Evolutionary conservation across 1,140 invertebrate genomes (phyloP).

Genomic region (Episyrphus balteatus): DNA sequence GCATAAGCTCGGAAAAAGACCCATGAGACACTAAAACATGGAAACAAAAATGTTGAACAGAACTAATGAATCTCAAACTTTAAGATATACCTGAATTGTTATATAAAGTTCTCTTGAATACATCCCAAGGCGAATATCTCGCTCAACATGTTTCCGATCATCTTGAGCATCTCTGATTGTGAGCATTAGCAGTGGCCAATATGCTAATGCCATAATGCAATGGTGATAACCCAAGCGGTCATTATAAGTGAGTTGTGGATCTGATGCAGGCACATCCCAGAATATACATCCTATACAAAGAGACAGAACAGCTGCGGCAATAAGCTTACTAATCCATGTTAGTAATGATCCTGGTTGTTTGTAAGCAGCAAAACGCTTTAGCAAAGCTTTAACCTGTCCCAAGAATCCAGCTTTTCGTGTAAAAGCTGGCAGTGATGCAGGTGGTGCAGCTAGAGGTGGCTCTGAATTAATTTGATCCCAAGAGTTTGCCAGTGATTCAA

Average conservation of each 20-base stretch:
- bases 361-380: conserved; percentile 49
- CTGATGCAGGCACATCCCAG: conserved; percentile 72
- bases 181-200: conserved; percentile 65
- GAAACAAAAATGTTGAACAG: background rate
- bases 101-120: conserved; percentile 72
- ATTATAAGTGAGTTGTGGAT: conserved; percentile 56
- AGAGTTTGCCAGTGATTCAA: conserved; percentile 78
- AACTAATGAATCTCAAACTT: background rate
- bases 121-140: conserved; percentile 66
- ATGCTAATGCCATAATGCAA: conserved; percentile 60
- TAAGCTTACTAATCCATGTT: conserved; percentile 60
- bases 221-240: conserved; percentile 78
- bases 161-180: conserved; percentile 56
- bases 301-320: conserved; percentile 68
- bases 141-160: conserved; percentile 56
- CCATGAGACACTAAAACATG: conserved; percentile 14
- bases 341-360: conserved; percentile 79
- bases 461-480: conserved; percentile 38
- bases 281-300: conserved; percentile 77
- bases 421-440: conserved; percentile 31
- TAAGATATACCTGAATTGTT: conserved; percentile 33
- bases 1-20: conserved; percentile 38
- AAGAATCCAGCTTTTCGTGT: conserved; percentile 38
- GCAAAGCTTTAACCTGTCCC: conserved; percentile 26
- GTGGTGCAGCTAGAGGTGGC: conserved; percentile 31